These are phyloP conservation scores for Chelon auratus DNA, from an alignment of 2,797 vertebrate species.

Conservation along the genomic window DNA sequence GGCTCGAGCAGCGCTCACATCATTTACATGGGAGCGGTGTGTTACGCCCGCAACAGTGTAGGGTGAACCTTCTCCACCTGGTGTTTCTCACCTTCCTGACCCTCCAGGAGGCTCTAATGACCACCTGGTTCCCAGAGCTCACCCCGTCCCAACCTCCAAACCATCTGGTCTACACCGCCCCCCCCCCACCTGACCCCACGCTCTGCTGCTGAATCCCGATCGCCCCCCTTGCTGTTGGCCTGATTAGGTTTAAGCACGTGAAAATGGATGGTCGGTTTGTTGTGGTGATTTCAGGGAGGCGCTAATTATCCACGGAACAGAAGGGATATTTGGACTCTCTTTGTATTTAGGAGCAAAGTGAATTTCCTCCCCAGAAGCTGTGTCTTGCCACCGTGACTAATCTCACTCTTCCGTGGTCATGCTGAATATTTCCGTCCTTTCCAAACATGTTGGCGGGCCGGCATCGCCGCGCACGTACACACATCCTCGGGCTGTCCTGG, in stretches of 20 bases:
- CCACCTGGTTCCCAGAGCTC: slow-evolving; percentile 49
- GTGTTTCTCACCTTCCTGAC: slow-evolving; percentile 48
- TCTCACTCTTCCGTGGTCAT: slow-evolving; percentile 57
- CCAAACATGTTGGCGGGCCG: slow-evolving; percentile 46
- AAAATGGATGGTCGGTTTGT: slow-evolving; percentile 39
- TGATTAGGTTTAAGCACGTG: slow-evolving; percentile 59
- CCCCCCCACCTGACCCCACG: slow-evolving; percentile 38
- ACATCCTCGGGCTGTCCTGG: slow-evolving; percentile 50
- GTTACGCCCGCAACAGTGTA: slow-evolving; percentile 3
- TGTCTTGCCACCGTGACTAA: slow-evolving; percentile 60
- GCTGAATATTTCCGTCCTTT: slow-evolving; percentile 51
- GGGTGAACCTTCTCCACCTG: slow-evolving; percentile 42
- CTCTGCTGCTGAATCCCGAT: slow-evolving; percentile 40
- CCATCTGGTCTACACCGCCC: slow-evolving; percentile 68
- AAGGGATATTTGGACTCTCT: slow-evolving; percentile 54
- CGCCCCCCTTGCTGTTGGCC: slow-evolving; percentile 46
- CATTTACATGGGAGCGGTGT: background rate
- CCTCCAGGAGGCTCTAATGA: slow-evolving; percentile 51
- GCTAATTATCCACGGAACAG: slow-evolving; percentile 64
- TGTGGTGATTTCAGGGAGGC: slow-evolving; percentile 49
- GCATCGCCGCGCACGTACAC: slow-evolving; percentile 33
- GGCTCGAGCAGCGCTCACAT: background rate
- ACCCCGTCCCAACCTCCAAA: slow-evolving; percentile 42
- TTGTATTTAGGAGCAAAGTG: slow-evolving; percentile 45
- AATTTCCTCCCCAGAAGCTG: slow-evolving; percentile 46